These are phyloP conservation scores for Dendrolimus pini DNA, from an alignment of 2,888 invertebrate genomes.

Conservation along the genomic window DNA sequence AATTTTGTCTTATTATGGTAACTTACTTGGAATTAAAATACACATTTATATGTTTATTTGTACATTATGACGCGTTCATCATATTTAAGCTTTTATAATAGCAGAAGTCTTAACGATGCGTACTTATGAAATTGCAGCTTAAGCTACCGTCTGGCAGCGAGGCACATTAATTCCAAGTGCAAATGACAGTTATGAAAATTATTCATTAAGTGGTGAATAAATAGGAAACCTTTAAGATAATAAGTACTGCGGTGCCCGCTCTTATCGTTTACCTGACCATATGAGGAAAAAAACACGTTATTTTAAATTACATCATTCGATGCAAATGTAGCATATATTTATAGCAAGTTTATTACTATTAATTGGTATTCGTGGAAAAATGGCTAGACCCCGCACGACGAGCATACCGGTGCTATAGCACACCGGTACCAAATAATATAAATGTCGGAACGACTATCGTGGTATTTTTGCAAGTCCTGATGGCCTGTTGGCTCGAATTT, in stretches of 20 bases:
- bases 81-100: no score
- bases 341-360: background rate
- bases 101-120: no score
- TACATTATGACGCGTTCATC: no score
- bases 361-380: constrained; percentile 7
- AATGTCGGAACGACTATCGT: no score
- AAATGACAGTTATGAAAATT: background rate
- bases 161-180: background rate
- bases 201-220: background rate
- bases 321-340: constrained; percentile 5
- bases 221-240: background rate
- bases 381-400: constrained; percentile 2
- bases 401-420: background rate
- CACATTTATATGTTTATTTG: no score
- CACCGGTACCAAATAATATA: background rate
- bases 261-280: constrained; percentile 2
- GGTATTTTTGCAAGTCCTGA: no score
- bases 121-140: no score
- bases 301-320: constrained; percentile 7
- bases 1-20: no score
- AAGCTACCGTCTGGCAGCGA: background rate
- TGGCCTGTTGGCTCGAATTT: no score
- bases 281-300: constrained; percentile 6
- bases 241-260: background rate
- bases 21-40: no score